Evolutionary conservation across 1,140 invertebrate species (phyloP).

Genomic region (Trachymyrmex septentrionalis): DNA sequence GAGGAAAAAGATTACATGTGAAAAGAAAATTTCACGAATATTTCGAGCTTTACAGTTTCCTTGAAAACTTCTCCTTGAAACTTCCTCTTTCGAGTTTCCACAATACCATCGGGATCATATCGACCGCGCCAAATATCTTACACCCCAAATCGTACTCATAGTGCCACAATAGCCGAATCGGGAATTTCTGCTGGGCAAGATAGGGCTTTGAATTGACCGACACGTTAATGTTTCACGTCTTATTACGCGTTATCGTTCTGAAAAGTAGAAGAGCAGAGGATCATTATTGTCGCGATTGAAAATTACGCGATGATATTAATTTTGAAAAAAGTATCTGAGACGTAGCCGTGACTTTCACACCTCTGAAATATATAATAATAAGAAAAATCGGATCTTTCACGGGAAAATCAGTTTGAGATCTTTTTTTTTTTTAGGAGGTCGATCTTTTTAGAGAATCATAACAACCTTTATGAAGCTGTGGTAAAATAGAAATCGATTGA

Average conservation of each 20-base stretch:
- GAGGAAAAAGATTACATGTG: background rate
- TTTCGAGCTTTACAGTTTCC: conserved; percentile 13
- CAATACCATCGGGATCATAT: conserved; percentile 35
- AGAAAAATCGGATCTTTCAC: no score
- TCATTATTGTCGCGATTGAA: background rate
- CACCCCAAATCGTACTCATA: conserved; percentile 22
- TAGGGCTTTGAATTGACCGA: background rate
- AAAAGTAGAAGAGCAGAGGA: background rate
- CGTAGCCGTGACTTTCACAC: no score
- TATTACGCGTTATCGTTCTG: background rate
- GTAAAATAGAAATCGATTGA: no score
- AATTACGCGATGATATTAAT: background rate
- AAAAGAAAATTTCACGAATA: conserved; percentile 21
- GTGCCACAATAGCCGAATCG: conserved; percentile 23
- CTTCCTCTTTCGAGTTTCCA: conserved; percentile 15
- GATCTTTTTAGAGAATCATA: no score
- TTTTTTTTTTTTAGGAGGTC: no score
- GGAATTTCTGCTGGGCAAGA: background rate
- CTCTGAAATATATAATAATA: background rate
- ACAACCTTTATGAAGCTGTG: no score
- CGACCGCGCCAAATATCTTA: conserved; percentile 17
- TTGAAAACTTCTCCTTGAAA: background rate
- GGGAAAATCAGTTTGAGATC: no score
- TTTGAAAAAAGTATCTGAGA: background rate
- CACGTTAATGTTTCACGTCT: conserved; percentile 38